Percentiles rank a stretch among this genome's conserved stretches.
Evolutionary conservation across 2,888 invertebrate species (phyloP).

Genomic region (Onchidella celtica): DNA sequence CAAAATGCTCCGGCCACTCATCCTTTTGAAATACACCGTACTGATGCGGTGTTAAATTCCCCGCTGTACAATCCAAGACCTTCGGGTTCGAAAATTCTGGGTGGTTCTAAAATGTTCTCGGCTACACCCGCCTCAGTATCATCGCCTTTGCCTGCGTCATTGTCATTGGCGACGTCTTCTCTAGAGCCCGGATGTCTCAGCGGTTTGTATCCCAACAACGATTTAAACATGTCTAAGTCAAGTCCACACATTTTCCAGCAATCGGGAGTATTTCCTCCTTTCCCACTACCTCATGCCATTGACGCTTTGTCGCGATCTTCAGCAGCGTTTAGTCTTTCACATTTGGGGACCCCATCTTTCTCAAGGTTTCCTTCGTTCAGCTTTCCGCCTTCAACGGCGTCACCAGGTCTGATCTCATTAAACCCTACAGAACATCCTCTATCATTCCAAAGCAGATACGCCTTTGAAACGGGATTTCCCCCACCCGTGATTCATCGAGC

Average conservation of each 20-base stretch:
- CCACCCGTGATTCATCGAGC: not conserved
- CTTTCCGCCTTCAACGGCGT: not conserved
- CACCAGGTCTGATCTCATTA: not conserved
- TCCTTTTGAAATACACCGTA: not conserved
- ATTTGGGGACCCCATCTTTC: not conserved
- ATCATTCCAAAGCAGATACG: not conserved
- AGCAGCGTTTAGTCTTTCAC: not conserved
- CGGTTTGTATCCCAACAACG: not conserved
- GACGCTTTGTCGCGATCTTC: not conserved
- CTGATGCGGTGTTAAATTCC: not conserved
- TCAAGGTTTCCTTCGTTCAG: not conserved
- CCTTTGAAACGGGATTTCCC: not conserved
- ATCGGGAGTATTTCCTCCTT: not conserved
- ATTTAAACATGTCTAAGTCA: not conserved
- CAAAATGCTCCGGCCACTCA: not conserved
- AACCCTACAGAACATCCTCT: not conserved
- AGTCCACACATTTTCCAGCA: not conserved
- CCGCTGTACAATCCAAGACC: not conserved
- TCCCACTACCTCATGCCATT: not conserved
- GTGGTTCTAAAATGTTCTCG: not conserved
- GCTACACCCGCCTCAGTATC: not conserved
- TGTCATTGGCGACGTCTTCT: not conserved
- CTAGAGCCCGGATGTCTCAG: not conserved
- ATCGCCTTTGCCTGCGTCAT: not conserved
- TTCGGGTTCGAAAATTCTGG: not conserved